These are phyloP conservation scores for Exocentrus adspersus DNA, from an alignment of 2,888 invertebrate genomes.

Conservation along the genomic window DNA sequence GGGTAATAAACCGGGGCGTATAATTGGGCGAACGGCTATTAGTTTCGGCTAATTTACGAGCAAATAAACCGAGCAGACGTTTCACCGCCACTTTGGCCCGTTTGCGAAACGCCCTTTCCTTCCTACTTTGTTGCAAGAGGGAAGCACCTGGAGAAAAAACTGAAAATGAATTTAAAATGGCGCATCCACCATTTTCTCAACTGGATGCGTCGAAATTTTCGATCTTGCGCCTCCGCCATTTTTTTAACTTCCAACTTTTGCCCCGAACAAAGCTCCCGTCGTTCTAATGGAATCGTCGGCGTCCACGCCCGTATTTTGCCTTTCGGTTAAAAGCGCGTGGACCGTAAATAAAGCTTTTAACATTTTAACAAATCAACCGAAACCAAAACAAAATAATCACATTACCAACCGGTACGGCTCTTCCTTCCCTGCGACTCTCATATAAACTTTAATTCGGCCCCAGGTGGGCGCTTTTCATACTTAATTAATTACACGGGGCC, in stretches of 20 bases:
- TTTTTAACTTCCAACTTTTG: no score
- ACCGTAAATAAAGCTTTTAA: conserved; percentile 12
- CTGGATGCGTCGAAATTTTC: no score
- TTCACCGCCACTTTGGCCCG: conserved; percentile 17
- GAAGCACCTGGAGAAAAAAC: no score
- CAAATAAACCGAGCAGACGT: conserved; percentile 25
- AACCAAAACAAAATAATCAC: conserved; percentile 19
- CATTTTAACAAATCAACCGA: conserved; percentile 4
- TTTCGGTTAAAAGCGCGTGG: neutral
- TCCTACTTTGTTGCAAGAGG: neutral
- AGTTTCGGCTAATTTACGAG: conserved; percentile 32
- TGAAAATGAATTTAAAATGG: no score
- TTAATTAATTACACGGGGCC: conserved; percentile 18
- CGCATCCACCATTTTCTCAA: no score
- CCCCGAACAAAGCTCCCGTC: no score
- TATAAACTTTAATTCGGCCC: conserved; percentile 8
- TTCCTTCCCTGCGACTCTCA: conserved; percentile 14
- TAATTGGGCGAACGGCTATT: conserved; percentile 23
- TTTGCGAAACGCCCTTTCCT: neutral
- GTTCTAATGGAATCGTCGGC: neutral
- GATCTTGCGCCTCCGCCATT: no score
- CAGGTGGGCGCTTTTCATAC: conserved; percentile 12
- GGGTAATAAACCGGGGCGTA: conserved; percentile 19
- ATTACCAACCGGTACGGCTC: conserved; percentile 18
- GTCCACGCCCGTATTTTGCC: neutral